Conservation (phyloP, 2,888 invertebrate species). For the Megalurothrips usitatus region DNA sequence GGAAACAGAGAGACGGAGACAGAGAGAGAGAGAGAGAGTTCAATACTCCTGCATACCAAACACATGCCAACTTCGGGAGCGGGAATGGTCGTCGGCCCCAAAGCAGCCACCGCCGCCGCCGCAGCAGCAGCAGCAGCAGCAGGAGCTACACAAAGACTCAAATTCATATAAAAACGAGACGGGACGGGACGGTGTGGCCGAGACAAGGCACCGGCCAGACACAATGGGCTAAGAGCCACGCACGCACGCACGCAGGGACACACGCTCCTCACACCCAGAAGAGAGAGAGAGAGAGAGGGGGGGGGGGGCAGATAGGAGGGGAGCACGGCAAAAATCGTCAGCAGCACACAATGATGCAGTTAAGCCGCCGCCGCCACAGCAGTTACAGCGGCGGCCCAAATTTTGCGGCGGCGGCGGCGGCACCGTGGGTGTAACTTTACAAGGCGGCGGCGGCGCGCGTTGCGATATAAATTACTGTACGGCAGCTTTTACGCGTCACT, state of each 20-base stretch:
- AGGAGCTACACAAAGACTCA: slow-evolving; percentile 1
- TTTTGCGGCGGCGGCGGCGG: no score
- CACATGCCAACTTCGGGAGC: slow-evolving; percentile 23
- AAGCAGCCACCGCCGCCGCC: no score
- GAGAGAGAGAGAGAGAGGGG: neutral
- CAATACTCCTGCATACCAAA: slow-evolving; percentile 22
- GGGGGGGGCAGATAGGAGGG: neutral
- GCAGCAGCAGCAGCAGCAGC: no score
- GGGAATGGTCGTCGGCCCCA: neutral
- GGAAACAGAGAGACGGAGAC: no score
- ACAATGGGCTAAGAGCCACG: slow-evolving; percentile 1
- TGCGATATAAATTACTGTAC: no score
- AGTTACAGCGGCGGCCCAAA: no score
- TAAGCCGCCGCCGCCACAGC: no score
- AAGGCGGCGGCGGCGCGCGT: no score
- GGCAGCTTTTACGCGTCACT: no score
- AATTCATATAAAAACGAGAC: slow-evolving; percentile 20
- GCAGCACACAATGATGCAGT: no score
- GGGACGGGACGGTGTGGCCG: neutral
- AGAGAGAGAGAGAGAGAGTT: neutral
- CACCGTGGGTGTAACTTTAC: no score
- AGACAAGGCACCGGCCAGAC: neutral
- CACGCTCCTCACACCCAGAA: neutral
- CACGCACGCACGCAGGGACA: neutral
- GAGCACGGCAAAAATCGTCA: no score